phyloP scores from a whole-genome alignment of 2,797 vertebrate genomes.

The Enteromius trimaculatus region DNA sequence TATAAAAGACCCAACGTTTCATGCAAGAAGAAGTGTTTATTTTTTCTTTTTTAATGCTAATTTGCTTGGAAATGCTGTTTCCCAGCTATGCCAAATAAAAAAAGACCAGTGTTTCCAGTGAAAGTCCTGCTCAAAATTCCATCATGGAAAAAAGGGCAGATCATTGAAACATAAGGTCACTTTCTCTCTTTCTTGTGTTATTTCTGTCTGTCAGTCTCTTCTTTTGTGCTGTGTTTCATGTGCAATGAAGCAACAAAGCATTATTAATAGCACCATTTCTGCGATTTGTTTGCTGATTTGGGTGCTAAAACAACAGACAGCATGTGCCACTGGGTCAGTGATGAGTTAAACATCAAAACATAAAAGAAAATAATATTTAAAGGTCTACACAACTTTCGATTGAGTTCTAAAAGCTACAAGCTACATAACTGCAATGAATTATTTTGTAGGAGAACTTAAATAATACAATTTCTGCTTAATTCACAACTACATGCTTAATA shows the following conservation, averaged over 20 bases:
- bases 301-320: not conserved
- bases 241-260: not conserved
- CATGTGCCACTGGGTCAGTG: not conserved
- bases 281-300: not conserved
- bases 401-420: not conserved
- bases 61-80: conserved; percentile 14
- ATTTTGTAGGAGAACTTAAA: no score
- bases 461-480: no score
- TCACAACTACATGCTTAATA: no score
- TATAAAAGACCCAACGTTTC: conserved; percentile 20
- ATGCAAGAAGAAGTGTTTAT: not conserved
- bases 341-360: not conserved
- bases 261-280: not conserved
- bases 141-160: not conserved
- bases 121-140: not conserved
- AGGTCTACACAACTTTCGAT: not conserved
- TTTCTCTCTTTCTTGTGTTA: not conserved
- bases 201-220: not conserved
- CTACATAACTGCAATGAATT: no score
- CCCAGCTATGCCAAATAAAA: conserved; percentile 1
- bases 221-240: not conserved
- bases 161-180: not conserved
- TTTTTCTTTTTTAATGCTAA: no score
- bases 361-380: not conserved
- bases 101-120: conserved; percentile 27